These are phyloP conservation scores for Drosophila melanica DNA, from an alignment of 1,140 invertebrate species.

Conservation along the genomic window DNA sequence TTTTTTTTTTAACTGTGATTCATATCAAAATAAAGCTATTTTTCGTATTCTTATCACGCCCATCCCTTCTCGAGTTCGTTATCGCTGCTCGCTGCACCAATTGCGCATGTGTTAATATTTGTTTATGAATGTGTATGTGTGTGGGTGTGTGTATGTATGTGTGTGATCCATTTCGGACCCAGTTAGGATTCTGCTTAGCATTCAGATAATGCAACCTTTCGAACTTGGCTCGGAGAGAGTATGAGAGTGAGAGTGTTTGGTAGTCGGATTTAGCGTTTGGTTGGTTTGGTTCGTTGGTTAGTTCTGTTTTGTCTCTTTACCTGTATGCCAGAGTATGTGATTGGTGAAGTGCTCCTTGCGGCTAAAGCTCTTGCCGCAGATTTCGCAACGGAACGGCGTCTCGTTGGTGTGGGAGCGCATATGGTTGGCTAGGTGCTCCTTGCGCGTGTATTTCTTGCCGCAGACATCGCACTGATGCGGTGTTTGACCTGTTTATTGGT, in stretches of 20 bases:
- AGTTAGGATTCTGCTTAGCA: background rate
- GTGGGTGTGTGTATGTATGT: background rate
- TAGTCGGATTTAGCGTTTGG: constrained; percentile 8
- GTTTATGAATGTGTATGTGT: constrained; percentile 5
- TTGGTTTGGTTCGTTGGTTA: constrained; percentile 13
- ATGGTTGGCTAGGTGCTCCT: constrained; percentile 93
- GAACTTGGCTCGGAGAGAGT: background rate
- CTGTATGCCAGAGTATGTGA: constrained; percentile 93
- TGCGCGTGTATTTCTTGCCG: constrained; percentile 94
- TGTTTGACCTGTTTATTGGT: constrained; percentile 76
- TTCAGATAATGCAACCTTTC: background rate
- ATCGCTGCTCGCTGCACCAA: constrained; percentile 61
- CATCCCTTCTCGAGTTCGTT: constrained; percentile 53
- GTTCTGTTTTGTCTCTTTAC: constrained; percentile 83
- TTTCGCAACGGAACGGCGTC: constrained; percentile 90
- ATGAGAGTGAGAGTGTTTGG: background rate
- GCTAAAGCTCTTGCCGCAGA: constrained; percentile 94
- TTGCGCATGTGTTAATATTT: constrained; percentile 39
- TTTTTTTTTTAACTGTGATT: background rate
- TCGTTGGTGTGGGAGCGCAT: constrained; percentile 92
- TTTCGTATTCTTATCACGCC: background rate
- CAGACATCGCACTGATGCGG: constrained; percentile 83
- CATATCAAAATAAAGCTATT: background rate
- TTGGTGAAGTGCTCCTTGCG: constrained; percentile 94
- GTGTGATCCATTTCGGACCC: background rate